phyloP scores from a whole-genome alignment of 2,113 vertebrate species.

The Eulacestoma nigropectus region DNA sequence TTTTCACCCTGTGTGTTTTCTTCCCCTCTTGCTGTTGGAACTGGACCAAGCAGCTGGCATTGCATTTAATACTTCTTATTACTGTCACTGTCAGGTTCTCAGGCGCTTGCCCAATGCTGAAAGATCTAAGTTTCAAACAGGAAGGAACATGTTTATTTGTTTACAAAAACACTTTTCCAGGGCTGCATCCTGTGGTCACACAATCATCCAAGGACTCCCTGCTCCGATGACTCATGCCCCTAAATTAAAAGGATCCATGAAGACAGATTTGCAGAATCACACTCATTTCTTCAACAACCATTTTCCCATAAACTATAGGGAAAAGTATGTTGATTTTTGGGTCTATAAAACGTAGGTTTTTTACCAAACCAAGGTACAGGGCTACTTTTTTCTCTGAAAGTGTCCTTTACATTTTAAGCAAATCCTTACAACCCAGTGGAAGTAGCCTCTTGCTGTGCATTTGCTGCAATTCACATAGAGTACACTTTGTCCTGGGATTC shows the following conservation, averaged over 20 bases:
- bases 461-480: neutral
- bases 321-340: neutral
- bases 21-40: neutral
- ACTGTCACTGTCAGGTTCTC: conserved; percentile 28
- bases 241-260: conserved; percentile 41
- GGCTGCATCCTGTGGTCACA: conserved; percentile 48
- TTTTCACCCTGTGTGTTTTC: neutral
- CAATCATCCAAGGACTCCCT: neutral
- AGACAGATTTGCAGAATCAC: neutral
- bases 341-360: neutral
- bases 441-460: neutral
- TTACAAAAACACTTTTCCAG: conserved; percentile 56
- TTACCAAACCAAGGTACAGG: neutral
- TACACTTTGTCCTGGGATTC: neutral
- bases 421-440: neutral
- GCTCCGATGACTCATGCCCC: neutral
- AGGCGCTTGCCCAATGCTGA: neutral
- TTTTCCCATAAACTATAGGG: neutral
- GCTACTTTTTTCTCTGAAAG: neutral
- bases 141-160: conserved; percentile 60
- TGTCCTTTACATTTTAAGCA: neutral
- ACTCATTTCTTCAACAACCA: neutral
- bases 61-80: neutral
- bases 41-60: neutral
- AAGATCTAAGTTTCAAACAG: conserved; percentile 27